Evolutionary conservation across 1,140 invertebrate species (phyloP), one percentile per base, ranked within the genome.

Genomic region (Eulimnadia texana): DNA sequence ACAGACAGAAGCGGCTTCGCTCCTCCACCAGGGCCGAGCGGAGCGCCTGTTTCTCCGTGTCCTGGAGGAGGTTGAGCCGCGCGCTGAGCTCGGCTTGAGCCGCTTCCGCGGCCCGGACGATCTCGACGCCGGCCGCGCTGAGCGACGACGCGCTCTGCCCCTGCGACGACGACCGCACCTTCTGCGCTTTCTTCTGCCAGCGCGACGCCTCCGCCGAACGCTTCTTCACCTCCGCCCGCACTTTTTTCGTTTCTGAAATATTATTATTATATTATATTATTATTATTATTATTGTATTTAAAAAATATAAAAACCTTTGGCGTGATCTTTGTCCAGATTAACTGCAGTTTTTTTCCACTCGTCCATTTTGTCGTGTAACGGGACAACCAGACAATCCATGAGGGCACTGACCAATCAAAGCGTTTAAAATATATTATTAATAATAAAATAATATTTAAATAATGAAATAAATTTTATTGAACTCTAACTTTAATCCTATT

Each of bases 1-100:
- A 92, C 63, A 86, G 79, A 74, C 93, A 96, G 74, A 90, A 96
- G 65, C 90, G 82, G 68, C 86, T 84, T 42, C 93, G 76, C 71
- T 97, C 92, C 74, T 97, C 93, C n/a, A 95, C 82, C 47, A 97
- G 79, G 2, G 90, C 92, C 2, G 84, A 85, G 59, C 91, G 80
- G n/a, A 96, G 84, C 0, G 90, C 89, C 69, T 87, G 86, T 73
- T 92, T 91, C 71, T 96, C 92, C 42, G 87, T 85, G 68, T 95
- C 90, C 72, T 96, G 92, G 60, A 97, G 74, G 66, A 86, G 79
- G 62, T 86, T 81, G 63, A 88, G 85, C 66, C 90, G 83, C 67
- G 91, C 84, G 57, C 84, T 88, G 16, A 94, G 84, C 70, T 91
- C 90, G 74, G 80, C 82, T 74, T 83, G 79, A 66, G 79, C 84